phyloP scores from a whole-genome alignment of 2,888 invertebrate species.

The Orchesella flavescens region DNA sequence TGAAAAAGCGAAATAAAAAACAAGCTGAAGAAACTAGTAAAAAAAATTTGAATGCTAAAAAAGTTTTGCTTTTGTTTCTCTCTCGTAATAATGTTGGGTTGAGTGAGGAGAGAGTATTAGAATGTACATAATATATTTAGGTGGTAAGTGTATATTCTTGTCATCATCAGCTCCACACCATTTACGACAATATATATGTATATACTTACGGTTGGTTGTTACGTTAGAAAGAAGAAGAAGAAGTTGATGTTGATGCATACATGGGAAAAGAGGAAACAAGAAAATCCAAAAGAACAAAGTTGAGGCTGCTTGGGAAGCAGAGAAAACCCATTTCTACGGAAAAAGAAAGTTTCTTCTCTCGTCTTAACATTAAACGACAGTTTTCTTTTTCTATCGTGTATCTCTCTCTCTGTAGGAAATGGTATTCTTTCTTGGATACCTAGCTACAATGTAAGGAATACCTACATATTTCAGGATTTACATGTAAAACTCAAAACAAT shows the following conservation, averaged over 20 bases:
- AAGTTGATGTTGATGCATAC: not conserved
- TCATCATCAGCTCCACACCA: constrained; percentile 39
- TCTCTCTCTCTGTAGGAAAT: too few relatives aligned
- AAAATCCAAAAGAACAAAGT: constrained; percentile 17
- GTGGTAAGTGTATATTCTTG: constrained; percentile 3
- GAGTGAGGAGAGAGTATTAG: not conserved
- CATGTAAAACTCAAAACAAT: too few relatives aligned
- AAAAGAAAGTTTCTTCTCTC: not conserved
- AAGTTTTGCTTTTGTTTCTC: constrained; percentile 1
- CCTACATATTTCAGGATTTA: too few relatives aligned
- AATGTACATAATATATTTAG: not conserved
- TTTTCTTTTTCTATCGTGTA: constrained; percentile 5
- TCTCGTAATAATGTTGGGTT: constrained; percentile 1
- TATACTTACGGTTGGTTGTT: not conserved
- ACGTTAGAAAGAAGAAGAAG: too few relatives aligned
- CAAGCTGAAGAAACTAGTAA: not conserved
- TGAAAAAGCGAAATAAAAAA: not conserved
- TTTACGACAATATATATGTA: constrained; percentile 38
- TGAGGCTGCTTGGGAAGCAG: constrained; percentile 11
- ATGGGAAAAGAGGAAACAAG: not conserved
- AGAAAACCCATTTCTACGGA: constrained; percentile 1
- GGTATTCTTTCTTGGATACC: too few relatives aligned
- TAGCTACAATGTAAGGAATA: too few relatives aligned
- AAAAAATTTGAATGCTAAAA: constrained; percentile 27
- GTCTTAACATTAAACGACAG: constrained; percentile 21